A percentile compares a stretch with the other conserved stretches of the same genome.
These are phyloP conservation scores for Argyra leucocephala DNA, from an alignment of 2,888 invertebrate genomes.

Conservation along the genomic window DNA sequence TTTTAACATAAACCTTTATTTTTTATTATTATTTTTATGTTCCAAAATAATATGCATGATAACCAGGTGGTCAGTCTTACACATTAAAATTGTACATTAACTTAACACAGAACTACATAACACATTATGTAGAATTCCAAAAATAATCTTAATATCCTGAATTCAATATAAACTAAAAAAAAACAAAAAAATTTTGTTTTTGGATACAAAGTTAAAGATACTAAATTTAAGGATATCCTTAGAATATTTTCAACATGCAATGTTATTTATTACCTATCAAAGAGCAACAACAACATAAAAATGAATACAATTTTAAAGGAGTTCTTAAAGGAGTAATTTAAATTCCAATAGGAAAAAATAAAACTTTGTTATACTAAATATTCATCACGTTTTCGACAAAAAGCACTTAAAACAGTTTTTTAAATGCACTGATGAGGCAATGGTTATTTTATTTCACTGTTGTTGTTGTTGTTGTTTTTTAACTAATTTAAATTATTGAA, in stretches of 20 bases:
- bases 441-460: no score
- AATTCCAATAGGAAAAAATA: no score
- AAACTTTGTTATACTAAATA: no score
- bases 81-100: conserved; percentile 15
- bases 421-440: no score
- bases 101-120: background rate
- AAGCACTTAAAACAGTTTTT: no score
- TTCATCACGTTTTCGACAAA: no score
- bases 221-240: background rate
- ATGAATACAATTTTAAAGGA: background rate
- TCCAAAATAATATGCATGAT: conserved; percentile 14
- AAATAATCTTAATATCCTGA: conserved; percentile 13
- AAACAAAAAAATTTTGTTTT: background rate
- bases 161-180: no score
- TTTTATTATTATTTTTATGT: background rate
- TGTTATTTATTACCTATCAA: background rate
- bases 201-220: background rate
- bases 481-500: no score
- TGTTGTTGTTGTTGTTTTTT: no score
- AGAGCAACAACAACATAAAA: background rate
- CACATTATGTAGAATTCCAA: background rate
- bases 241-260: background rate
- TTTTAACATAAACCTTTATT: background rate
- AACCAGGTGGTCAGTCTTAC: conserved; percentile 27
- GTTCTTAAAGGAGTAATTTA: no score